Conservation (phyloP, 2,888 invertebrate genomes). For the Venusia cambrica region DNA sequence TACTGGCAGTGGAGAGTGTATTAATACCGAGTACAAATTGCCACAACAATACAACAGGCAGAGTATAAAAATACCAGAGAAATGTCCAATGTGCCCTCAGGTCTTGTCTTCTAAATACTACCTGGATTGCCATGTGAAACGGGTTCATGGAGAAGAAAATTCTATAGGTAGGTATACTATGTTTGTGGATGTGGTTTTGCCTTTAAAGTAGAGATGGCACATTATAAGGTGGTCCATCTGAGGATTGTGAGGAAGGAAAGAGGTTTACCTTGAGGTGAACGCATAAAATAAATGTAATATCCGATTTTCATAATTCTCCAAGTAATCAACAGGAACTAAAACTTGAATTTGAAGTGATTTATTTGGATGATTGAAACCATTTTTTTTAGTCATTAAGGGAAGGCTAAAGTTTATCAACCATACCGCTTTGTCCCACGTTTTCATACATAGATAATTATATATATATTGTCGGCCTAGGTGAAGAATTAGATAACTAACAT, state of each 20-base stretch:
- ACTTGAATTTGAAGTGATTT: too few relatives aligned
- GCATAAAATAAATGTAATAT: conserved; percentile 64
- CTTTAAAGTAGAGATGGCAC: conserved; percentile 55
- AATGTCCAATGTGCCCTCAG: conserved; percentile 59
- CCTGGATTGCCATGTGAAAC: conserved; percentile 56
- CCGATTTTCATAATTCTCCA: conserved; percentile 65
- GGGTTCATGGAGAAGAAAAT: conserved; percentile 51
- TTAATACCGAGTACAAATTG: conserved; percentile 51
- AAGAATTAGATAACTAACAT: too few relatives aligned
- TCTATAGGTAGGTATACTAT: conserved; percentile 63
- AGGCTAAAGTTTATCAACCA: too few relatives aligned
- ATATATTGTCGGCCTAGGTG: too few relatives aligned
- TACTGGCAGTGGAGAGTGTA: conserved; percentile 61
- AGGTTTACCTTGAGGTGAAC: conserved; percentile 55
- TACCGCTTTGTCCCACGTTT: too few relatives aligned
- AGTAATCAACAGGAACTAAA: conserved; percentile 74
- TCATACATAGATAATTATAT: too few relatives aligned
- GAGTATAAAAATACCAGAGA: conserved; percentile 48
- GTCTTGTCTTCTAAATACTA: conserved; percentile 50
- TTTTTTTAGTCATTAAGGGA: too few relatives aligned
- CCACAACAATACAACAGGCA: conserved; percentile 48
- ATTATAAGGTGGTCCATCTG: conserved; percentile 58
- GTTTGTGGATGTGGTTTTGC: conserved; percentile 59
- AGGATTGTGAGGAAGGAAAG: conserved; percentile 44
- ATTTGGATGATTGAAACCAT: too few relatives aligned